Conservation (phyloP, 2,113 vertebrate species). For the Brachyhypopomus occidentalis region DNA sequence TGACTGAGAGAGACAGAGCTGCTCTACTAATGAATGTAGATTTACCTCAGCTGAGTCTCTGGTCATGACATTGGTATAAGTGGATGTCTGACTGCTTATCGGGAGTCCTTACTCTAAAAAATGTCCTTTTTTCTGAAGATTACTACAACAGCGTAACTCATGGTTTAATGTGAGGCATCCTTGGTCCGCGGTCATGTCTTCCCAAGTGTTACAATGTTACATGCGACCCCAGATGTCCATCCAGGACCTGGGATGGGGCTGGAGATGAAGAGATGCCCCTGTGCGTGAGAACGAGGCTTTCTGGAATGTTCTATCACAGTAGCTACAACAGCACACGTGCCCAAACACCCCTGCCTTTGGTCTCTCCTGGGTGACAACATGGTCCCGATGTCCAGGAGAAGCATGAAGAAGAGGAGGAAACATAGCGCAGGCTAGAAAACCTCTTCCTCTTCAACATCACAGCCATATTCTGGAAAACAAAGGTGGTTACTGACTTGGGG, state of each 20-base stretch:
- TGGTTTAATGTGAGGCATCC: slow-evolving; percentile 15
- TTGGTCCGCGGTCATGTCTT: slow-evolving; percentile 1
- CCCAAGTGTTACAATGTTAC: neutral
- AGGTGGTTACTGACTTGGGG: neutral
- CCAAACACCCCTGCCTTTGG: neutral
- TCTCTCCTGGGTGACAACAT: neutral
- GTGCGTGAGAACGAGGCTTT: slow-evolving; percentile 1
- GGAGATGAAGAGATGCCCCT: neutral
- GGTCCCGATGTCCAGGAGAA: neutral
- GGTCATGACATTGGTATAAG: slow-evolving; percentile 6
- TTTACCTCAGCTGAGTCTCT: neutral
- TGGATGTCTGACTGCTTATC: neutral
- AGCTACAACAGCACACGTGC: slow-evolving; percentile 19
- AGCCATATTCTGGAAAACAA: slow-evolving; percentile 67
- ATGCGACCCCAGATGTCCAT: neutral
- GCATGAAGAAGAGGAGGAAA: neutral
- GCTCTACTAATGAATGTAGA: neutral
- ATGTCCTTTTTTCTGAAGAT: neutral
- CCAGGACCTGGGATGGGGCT: neutral
- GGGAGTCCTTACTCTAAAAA: neutral
- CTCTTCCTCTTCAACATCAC: slow-evolving; percentile 70
- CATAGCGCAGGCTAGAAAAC: slow-evolving; percentile 53
- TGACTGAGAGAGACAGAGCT: neutral
- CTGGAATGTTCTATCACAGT: neutral
- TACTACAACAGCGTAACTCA: slow-evolving; percentile 14